Conservation (phyloP, 2,888 invertebrate genomes). For the Ceriagrion tenellum region DNA sequence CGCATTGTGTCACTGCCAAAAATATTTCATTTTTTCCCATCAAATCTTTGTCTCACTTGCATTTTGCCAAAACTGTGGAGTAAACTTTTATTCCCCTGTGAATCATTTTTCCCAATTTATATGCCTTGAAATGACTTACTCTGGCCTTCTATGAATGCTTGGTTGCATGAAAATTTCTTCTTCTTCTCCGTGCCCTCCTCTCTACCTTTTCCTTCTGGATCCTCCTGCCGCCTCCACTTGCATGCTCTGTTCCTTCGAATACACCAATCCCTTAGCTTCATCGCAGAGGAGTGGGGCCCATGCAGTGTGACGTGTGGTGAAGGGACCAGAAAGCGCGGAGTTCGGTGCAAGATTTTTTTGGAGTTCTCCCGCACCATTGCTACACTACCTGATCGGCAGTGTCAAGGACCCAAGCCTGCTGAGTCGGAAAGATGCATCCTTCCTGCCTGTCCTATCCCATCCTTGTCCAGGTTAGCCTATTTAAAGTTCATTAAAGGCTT, state of each 20-base stretch:
- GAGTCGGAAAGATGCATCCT: conserved; percentile 90
- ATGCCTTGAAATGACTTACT: conserved; percentile 52
- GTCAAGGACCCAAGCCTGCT: conserved; percentile 90
- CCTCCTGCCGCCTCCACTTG: background rate
- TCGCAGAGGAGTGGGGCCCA: conserved; percentile 94
- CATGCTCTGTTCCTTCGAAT: conserved; percentile 43
- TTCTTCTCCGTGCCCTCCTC: conserved; percentile 13
- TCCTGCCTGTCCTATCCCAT: conserved; percentile 83
- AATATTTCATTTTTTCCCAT: background rate
- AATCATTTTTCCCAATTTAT: background rate
- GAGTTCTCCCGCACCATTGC: conserved; percentile 94
- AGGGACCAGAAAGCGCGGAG: conserved; percentile 90
- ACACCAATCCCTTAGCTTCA: conserved; percentile 84
- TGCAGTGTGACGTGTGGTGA: conserved; percentile 96
- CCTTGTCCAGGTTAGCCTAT: conserved; percentile 73
- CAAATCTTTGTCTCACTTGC: background rate
- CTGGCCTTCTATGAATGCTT: conserved; percentile 21
- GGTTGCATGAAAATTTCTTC: conserved; percentile 58
- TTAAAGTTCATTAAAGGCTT: too few relatives aligned
- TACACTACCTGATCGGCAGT: conserved; percentile 92
- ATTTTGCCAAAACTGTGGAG: conserved; percentile 23
- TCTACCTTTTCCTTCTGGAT: background rate
- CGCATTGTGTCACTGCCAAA: background rate
- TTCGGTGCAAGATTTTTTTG: conserved; percentile 96
- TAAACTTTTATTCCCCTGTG: background rate